Evolutionary conservation across 2,797 vertebrate species (phyloP), one percentile per base, ranked within the genome.

Genomic region (Lycodopsis pacificus): DNA sequence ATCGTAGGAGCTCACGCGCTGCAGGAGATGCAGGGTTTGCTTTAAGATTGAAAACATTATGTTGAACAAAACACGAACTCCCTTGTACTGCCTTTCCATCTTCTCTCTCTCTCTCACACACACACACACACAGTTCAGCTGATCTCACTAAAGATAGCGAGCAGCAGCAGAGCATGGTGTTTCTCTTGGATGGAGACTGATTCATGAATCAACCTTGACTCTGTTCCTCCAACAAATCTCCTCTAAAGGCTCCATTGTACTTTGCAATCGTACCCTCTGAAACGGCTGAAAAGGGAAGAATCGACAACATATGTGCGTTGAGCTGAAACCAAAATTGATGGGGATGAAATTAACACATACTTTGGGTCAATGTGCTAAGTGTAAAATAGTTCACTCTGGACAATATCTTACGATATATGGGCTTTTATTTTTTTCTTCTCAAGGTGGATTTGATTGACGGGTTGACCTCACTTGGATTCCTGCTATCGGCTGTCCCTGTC

Each of bases 151-250:
- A 73, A 89, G 86, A 94, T 90, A 86, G 88, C 27, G 25, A 71
- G 77, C 75, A 62, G 77, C 83, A 65, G 80, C 56, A 20, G 61
- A 81, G 76, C 68, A 36, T 72, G 56, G 78, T 89, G 88, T 91
- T 92, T 91, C 80, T 85, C 72, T 88, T 81, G 76, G 80, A 89
- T 61, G 71, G 79, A 88, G 80, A 74, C 82, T 82, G 86, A 90
- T 86, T 92, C 82, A 83, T 82, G 80, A 86, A 80, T 77, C 85
- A 83, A 93, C 89, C 90, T 93, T 86, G 85, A 86, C 66, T 88
- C 70, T 44, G 59, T 81, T 85, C 75, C 72, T 74, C 78, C 66
- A 56, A 79, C 77, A 86, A 83, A 83, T 74, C 78, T 82, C 51
- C 56, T 76, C 71, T 59, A 58, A 82, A 82, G 72, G 63, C 74